Evolutionary conservation across 1,140 invertebrate genomes (phyloP), one percentile per base, ranked within the genome.

Genomic region (Caligus rogercresseyi): DNA sequence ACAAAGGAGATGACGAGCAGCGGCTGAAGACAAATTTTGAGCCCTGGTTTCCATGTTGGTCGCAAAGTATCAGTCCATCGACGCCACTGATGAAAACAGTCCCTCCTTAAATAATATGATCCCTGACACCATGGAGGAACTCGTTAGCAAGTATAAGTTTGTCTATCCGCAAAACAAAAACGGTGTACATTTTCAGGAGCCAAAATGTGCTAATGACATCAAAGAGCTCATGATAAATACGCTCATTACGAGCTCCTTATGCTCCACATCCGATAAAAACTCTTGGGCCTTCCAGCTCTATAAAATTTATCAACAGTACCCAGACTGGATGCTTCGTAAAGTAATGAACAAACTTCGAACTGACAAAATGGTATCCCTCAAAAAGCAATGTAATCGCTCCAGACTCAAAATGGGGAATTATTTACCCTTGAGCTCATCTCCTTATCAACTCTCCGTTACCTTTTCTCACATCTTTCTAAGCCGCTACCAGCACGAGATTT

Each of bases 291-390:
- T 80, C 67, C 80, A 83, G 26, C 69, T 84, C n/a, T 83, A 82
- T 64, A 78, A 79, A 66, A 77, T 85, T 23, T 85, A 84, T 67
- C 81, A 84, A 65, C 78, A 82, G 64, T 85, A 81, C 72, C 77
- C 80, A 0, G 82, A 85, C 61, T 73, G 72, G 43, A 67, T 82
- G 0, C 68, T 85, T 1, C 70, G 78, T 53, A 72, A 72, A 0
- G 80, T 79, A 0, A 77, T 85, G 66, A 69, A 72, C 0, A 78
- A 79, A 66, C 75, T 83, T 2, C 71, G 78, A 3, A 64, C 72
- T 0, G 76, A 80, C 65, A 76, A 78, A 19, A 76, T 85, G 71
- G 75, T 83, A 0, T 74, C 76, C 0, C 66, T 68, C 24, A 77
- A 77, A 24, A 80, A 78, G 63, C 70, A 67, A 13, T 74, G 73